A percentile compares a stretch with the other conserved stretches of the same genome.
phyloP scores from a whole-genome alignment of 2,888 invertebrate species.

The Leptopterna dolabrata region DNA sequence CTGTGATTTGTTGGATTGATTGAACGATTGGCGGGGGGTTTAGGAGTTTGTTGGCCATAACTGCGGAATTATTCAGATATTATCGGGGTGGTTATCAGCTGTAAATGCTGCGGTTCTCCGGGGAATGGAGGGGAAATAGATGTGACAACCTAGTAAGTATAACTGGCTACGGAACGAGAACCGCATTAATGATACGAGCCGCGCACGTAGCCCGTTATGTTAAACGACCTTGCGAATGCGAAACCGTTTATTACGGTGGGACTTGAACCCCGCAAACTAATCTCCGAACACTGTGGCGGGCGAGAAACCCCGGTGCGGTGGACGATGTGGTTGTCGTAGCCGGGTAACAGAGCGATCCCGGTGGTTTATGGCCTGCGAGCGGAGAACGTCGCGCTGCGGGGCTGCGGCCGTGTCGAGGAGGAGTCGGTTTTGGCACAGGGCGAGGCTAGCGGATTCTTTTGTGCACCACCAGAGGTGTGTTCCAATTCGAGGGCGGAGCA shows the following conservation, averaged over 20 bases:
- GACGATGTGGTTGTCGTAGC: background rate
- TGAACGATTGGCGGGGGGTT: background rate
- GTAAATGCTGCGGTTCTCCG: background rate
- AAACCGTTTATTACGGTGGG: background rate
- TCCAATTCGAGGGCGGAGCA: background rate
- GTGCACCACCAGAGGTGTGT: no score
- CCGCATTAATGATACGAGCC: background rate
- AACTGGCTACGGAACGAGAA: background rate
- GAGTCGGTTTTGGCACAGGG: slow-evolving; percentile 1
- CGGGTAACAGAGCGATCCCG: background rate
- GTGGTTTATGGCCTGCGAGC: background rate
- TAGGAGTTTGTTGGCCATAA: background rate
- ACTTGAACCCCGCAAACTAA: background rate
- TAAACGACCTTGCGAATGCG: slow-evolving; percentile 1
- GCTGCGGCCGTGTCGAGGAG: background rate
- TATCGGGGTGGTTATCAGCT: background rate
- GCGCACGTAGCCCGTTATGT: slow-evolving; percentile 3
- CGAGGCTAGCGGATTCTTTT: background rate
- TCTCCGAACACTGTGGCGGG: background rate
- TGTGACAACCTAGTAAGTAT: background rate
- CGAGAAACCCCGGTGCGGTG: background rate
- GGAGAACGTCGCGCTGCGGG: background rate
- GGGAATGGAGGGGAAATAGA: background rate
- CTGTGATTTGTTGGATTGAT: no score
- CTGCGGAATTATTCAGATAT: background rate